Percentiles rank a stretch among this genome's conserved stretches.
Conservation (phyloP, 2,888 invertebrate species). For the Strigamia maritima region DNA sequence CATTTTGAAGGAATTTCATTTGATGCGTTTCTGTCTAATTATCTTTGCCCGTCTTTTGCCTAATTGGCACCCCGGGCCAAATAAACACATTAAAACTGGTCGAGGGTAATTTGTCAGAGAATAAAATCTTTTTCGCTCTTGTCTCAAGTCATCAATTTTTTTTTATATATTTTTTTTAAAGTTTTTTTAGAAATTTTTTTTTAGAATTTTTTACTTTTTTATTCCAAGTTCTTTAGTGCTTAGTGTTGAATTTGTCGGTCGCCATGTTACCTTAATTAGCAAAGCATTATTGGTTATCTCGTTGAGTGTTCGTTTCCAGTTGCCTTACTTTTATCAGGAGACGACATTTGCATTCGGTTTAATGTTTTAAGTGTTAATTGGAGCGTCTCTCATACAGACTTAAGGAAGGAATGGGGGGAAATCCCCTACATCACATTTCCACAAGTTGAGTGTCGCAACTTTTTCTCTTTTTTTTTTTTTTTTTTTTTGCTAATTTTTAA, state of each 20-base stretch:
- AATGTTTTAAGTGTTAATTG: constrained; percentile 35
- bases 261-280: constrained; percentile 36
- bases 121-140: not conserved
- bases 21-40: constrained; percentile 24
- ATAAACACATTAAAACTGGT: constrained; percentile 34
- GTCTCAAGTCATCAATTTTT: constrained; percentile 29
- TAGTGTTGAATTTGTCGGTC: not conserved
- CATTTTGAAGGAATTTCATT: constrained; percentile 7
- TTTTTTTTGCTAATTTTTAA: not conserved
- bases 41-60: not conserved
- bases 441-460: not conserved
- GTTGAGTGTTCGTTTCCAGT: constrained; percentile 19
- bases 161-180: not conserved
- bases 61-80: constrained; percentile 35
- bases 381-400: not conserved
- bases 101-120: constrained; percentile 26
- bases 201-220: constrained; percentile 13
- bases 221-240: not conserved
- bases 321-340: constrained; percentile 34
- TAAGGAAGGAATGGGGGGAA: not conserved
- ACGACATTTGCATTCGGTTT: constrained; percentile 33
- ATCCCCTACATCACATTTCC: constrained; percentile 1
- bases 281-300: constrained; percentile 37
- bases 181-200: not conserved
- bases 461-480: not conserved